Evolutionary conservation across 2,888 invertebrate species (phyloP), one percentile per base, ranked within the genome.

Genomic region (Cheiracanthium punctorium): DNA sequence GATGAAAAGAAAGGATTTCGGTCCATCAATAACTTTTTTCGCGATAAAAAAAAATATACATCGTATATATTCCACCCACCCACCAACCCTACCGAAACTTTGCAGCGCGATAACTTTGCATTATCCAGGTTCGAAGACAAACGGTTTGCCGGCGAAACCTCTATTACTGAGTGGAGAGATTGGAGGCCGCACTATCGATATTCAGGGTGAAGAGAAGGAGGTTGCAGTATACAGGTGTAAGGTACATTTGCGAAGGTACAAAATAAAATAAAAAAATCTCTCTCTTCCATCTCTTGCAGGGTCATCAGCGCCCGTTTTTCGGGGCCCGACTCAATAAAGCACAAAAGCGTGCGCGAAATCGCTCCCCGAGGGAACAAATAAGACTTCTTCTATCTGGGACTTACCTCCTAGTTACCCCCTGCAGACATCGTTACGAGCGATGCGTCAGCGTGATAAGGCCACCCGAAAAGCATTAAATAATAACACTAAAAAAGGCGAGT

Each of bases 281-380:
- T 74, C 75, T 72, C 79, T 77, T 84, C 73, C 73, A 84, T 84
- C 84, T 84, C 7, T 29, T 28, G 20, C 30, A 73, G 84, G 84
- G 84, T 84, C 84, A 84, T 84, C 84, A 84, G 72, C 73, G 74
- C 30, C n/a, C 75, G 69, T 74, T 82, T 72, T 48, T 58, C 71
- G 71, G 32, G 76, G 33, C 71, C n/a, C 72, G 72, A 71, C 71
- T 52, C 81, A 77, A 87, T 87, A 87, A 87, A 81, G 69, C 71
- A 81, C 81, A 87, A 87, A 87, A 81, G 81, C 77, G 69, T 69
- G 43, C 41, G 71, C 79, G 37, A 80, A 74, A 73, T 76, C 76
- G 65, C 32, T 33, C 76, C 79, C 80, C 30, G 14, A 4, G 58
- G 77, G 71, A 43, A 28, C 48, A 48, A 86, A 86, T 80, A 75